These are phyloP conservation scores for Morone saxatilis DNA, from an alignment of 2,113 vertebrate species.

Conservation along the genomic window DNA sequence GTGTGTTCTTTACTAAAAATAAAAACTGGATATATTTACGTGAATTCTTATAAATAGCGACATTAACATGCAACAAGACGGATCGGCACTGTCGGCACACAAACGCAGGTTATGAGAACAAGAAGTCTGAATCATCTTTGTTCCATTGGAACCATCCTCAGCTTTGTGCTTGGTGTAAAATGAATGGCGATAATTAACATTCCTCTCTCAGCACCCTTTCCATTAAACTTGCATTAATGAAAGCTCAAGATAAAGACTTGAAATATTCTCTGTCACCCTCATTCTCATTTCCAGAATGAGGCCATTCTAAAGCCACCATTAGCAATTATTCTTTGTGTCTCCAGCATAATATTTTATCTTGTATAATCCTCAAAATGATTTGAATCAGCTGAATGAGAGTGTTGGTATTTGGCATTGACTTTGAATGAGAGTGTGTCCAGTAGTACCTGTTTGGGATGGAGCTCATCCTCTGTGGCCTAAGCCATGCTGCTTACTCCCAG, in stretches of 20 bases:
- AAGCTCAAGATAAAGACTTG: conserved; percentile 83
- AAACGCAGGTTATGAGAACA: conserved; percentile 53
- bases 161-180: conserved; percentile 59
- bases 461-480: conserved; percentile 34
- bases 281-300: conserved; percentile 80
- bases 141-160: conserved; percentile 37
- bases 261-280: conserved; percentile 76
- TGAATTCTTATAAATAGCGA: conserved; percentile 32
- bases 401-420: conserved; percentile 42
- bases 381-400: conserved; percentile 50
- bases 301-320: conserved; percentile 73
- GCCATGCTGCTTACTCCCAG: conserved; percentile 35
- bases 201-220: conserved; percentile 78
- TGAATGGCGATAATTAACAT: conserved; percentile 81
- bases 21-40: neutral
- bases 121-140: conserved; percentile 63
- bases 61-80: conserved; percentile 36
- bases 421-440: conserved; percentile 33
- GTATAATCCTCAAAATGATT: conserved; percentile 69
- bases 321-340: conserved; percentile 74
- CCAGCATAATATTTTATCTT: conserved; percentile 73
- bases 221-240: conserved; percentile 83
- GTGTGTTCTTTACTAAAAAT: conserved; percentile 27
- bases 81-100: neutral
- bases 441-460: conserved; percentile 23